Conservation (phyloP, 2,888 invertebrate genomes). For the Ormyrus thymus region DNA sequence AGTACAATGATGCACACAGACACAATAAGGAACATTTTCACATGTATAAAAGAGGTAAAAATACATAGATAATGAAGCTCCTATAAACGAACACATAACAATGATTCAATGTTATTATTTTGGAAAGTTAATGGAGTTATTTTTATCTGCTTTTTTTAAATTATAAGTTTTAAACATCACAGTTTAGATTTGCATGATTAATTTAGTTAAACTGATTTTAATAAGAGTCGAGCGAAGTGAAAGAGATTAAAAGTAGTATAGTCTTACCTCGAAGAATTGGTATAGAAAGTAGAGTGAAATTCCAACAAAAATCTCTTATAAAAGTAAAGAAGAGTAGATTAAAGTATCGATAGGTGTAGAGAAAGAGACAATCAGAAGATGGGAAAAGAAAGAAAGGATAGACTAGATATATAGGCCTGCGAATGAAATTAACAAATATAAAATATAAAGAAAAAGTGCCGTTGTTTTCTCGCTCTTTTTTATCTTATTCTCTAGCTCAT, state of each 20-base stretch:
- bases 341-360: conserved; percentile 9
- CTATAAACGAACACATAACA: conserved; percentile 23
- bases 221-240: conserved; percentile 26
- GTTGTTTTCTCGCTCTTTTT: conserved; percentile 48
- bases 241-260: conserved; percentile 24
- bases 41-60: conserved; percentile 14
- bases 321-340: conserved; percentile 4
- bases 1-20: conserved; percentile 35
- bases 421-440: conserved; percentile 55
- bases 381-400: conserved; percentile 20
- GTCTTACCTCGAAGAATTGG: conserved; percentile 11
- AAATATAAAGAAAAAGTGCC: conserved; percentile 48
- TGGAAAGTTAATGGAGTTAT: conserved; percentile 8
- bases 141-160: conserved; percentile 6
- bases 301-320: conserved; percentile 11
- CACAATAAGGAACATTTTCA: conserved; percentile 24
- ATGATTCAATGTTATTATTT: not conserved
- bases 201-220: conserved; percentile 6
- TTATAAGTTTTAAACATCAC: not conserved
- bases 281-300: conserved; percentile 16
- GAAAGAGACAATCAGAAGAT: conserved; percentile 14
- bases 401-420: conserved; percentile 45
- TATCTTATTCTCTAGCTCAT: not conserved
- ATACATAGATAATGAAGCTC: conserved; percentile 44
- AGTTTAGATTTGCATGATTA: conserved; percentile 27